A percentile compares a stretch with the other conserved stretches of the same genome.
phyloP scores from a whole-genome alignment of 2,888 invertebrate genomes.

The Halictus ligatus region DNA sequence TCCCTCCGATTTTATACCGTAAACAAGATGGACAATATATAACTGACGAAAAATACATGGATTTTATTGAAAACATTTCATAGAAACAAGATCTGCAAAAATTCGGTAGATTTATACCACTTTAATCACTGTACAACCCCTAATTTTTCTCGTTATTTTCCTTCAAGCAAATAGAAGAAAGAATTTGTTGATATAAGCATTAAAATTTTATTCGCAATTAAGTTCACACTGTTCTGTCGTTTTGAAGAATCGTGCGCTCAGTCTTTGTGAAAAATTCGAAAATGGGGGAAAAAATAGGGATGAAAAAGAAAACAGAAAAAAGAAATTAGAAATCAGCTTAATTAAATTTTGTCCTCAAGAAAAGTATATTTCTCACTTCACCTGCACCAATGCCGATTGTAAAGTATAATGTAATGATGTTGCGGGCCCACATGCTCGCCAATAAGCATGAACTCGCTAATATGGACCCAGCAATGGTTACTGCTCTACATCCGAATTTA shows the following conservation, averaged over 20 bases:
- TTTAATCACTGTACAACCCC: background rate
- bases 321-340: too few species aligned
- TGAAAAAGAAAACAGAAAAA: too few species aligned
- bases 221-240: background rate
- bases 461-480: constrained; percentile 95
- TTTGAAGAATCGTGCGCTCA: background rate
- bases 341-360: too few species aligned
- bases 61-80: background rate
- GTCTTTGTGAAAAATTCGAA: background rate
- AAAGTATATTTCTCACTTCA: constrained; percentile 72
- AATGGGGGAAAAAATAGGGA: background rate
- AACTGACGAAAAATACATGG: background rate
- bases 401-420: constrained; percentile 93
- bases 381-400: constrained; percentile 97
- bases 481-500: constrained; percentile 95
- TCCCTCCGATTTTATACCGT: background rate
- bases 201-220: background rate
- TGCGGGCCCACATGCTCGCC: constrained; percentile 92
- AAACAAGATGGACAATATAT: background rate
- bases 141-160: background rate
- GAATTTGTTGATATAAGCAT: background rate
- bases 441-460: constrained; percentile 92
- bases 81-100: background rate
- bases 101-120: background rate
- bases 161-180: background rate